A percentile compares a stretch with the other conserved stretches of the same genome.
Conservation (phyloP, 2,797 vertebrate species). For the Acipenser oxyrinchus region DNA sequence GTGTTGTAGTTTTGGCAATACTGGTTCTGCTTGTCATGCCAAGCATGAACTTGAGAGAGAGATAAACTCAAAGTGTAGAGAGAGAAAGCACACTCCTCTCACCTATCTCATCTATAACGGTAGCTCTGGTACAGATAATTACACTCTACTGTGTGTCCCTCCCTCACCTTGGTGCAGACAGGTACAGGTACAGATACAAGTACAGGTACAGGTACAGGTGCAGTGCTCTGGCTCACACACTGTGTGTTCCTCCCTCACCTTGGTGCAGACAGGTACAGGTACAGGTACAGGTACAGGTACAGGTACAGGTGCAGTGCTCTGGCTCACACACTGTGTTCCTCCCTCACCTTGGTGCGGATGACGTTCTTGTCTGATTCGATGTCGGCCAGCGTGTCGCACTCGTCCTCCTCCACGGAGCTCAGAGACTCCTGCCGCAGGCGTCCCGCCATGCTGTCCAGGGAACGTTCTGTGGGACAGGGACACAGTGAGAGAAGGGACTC, state of each 20-base stretch:
- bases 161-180: conserved; percentile 1
- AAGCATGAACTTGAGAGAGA: not conserved
- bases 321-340: not conserved
- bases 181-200: not conserved
- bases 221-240: too few species aligned
- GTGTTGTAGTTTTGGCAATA: too few species aligned
- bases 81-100: not conserved
- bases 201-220: not conserved
- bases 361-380: conserved; percentile 93
- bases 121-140: not conserved
- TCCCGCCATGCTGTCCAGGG: conserved; percentile 64
- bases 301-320: too few species aligned
- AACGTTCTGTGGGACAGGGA: conserved; percentile 52
- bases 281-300: too few species aligned
- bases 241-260: too few species aligned
- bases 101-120: too few species aligned
- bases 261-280: too few species aligned
- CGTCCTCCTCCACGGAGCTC: conserved; percentile 90
- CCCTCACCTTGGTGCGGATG: conserved; percentile 51
- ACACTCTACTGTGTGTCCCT: not conserved
- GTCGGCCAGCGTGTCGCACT: conserved; percentile 88
- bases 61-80: not conserved
- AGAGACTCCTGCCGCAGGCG: conserved; percentile 79
- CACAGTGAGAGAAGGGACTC: not conserved
- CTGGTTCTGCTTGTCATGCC: too few species aligned